Percentiles rank a stretch among this genome's conserved stretches.
phyloP scores from a whole-genome alignment of 2,113 vertebrate species.

The Perca fluviatilis region DNA sequence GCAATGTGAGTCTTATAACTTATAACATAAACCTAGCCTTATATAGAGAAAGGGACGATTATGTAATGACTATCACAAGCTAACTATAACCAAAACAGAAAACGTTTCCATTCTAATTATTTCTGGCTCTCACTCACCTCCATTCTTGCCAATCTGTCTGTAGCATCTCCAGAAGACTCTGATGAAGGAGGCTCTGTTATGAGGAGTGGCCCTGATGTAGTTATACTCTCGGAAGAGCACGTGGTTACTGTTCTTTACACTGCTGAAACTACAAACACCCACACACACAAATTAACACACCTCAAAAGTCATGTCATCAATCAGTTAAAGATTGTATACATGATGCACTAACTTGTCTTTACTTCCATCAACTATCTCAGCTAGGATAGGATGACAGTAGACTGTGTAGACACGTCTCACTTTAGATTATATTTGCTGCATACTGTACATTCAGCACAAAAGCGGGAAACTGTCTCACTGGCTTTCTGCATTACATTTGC shows the following conservation, averaged over 20 bases:
- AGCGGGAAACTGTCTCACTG: background rate
- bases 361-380: background rate
- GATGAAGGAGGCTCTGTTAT: slow-evolving; percentile 93
- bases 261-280: slow-evolving; percentile 90
- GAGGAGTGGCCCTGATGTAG: slow-evolving; percentile 93
- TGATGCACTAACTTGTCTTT: background rate
- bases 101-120: background rate
- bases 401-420: background rate
- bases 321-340: background rate
- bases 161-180: slow-evolving; percentile 96
- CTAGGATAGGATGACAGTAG: background rate
- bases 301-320: background rate
- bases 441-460: background rate
- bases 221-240: slow-evolving; percentile 95
- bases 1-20: background rate
- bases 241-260: slow-evolving; percentile 94
- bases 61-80: background rate
- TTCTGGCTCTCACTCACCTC: slow-evolving; percentile 81
- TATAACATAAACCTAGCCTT: background rate
- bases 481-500: background rate
- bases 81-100: background rate
- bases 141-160: slow-evolving; percentile 95
- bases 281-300: background rate
- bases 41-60: background rate
- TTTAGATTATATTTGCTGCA: background rate